phyloP scores from a whole-genome alignment of 1,140 invertebrate genomes.

The Pseudomyrmex sp. region DNA sequence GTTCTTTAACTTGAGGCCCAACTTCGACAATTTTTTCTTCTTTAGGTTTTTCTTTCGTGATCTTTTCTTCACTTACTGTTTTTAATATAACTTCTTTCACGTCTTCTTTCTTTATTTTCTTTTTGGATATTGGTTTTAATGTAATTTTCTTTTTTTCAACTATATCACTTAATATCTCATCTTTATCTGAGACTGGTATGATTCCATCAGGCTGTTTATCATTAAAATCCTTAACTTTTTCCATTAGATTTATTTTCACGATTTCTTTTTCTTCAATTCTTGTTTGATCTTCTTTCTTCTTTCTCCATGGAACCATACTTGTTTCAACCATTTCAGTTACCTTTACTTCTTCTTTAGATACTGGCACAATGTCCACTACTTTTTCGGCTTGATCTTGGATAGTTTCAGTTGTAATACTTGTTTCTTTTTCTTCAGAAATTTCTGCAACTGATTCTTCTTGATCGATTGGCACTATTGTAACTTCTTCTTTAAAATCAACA shows the following conservation, averaged over 20 bases:
- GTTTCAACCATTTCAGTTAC: slow-evolving; percentile 35
- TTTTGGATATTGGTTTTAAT: slow-evolving; percentile 27
- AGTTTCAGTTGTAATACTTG: slow-evolving; percentile 8
- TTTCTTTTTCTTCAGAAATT: slow-evolving; percentile 44
- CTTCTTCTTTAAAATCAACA: slow-evolving; percentile 80
- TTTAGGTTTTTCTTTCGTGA: slow-evolving; percentile 78
- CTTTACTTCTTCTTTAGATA: slow-evolving; percentile 53
- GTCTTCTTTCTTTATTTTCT: slow-evolving; percentile 22
- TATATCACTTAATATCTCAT: no score
- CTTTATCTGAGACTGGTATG: background rate
- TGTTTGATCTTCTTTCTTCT: slow-evolving; percentile 15
- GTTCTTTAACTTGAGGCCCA: slow-evolving; percentile 79
- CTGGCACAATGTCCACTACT: slow-evolving; percentile 62
- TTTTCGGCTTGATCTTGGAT: slow-evolving; percentile 2
- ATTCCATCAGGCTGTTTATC: background rate
- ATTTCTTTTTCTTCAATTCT: slow-evolving; percentile 44
- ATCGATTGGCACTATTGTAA: slow-evolving; percentile 79
- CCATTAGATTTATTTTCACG: slow-evolving; percentile 28
- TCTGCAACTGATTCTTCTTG: slow-evolving; percentile 74
- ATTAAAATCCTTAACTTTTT: background rate
- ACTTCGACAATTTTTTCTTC: slow-evolving; percentile 81
- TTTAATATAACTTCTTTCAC: slow-evolving; percentile 50
- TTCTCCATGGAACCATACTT: slow-evolving; percentile 62
- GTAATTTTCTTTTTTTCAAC: slow-evolving; percentile 10
- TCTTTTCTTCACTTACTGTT: slow-evolving; percentile 70